Conservation (phyloP, 2,113 vertebrate genomes). For the Pionites leucogaster region DNA sequence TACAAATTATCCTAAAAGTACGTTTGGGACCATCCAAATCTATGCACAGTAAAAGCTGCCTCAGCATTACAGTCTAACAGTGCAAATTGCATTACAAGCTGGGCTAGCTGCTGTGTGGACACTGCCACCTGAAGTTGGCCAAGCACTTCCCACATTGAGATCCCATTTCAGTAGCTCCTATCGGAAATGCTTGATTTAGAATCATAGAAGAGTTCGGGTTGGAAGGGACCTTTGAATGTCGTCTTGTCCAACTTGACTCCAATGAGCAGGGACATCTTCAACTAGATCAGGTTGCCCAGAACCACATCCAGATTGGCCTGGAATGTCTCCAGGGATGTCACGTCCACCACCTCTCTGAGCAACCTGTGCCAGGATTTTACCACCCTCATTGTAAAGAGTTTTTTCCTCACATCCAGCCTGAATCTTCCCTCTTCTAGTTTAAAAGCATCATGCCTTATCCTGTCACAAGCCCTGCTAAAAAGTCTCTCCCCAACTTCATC, state of each 20-base stretch:
- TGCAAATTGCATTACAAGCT: background rate
- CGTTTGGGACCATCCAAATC: background rate
- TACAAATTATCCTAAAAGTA: background rate
- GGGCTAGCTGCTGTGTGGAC: background rate
- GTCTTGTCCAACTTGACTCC: background rate
- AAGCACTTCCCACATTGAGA: background rate
- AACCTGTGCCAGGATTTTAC: background rate
- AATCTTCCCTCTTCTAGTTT: background rate
- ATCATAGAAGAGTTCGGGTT: background rate
- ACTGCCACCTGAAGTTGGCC: background rate
- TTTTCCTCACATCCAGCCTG: background rate
- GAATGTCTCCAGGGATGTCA: background rate
- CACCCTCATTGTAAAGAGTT: background rate
- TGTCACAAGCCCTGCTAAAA: background rate
- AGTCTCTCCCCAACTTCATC: background rate
- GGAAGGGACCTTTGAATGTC: background rate
- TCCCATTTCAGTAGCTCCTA: background rate
- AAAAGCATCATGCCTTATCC: background rate
- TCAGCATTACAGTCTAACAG: background rate
- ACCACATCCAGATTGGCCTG: background rate
- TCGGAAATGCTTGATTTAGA: background rate
- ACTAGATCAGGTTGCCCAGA: background rate
- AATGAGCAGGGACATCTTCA: background rate
- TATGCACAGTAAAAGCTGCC: background rate
- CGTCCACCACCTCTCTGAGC: background rate